Conservation (phyloP, 1,140 invertebrate genomes). For the Drosophila sturtevanti region DNA sequence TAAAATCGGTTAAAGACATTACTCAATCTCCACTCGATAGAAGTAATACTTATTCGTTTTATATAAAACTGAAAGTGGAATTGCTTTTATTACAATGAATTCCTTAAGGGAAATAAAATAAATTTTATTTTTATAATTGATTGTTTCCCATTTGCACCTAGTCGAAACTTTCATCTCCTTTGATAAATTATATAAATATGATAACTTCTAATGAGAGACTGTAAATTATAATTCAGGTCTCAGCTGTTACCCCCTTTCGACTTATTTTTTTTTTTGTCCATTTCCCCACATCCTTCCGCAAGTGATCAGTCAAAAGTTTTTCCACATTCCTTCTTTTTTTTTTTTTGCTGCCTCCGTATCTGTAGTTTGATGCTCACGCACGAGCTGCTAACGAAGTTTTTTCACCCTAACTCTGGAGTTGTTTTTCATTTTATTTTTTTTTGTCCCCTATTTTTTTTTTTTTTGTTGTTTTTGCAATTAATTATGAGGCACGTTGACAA, state of each 20-base stretch:
- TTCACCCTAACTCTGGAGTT: conserved; percentile 13
- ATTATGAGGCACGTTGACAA: conserved; percentile 78
- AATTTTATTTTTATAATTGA: neutral
- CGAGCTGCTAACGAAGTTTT: conserved; percentile 45
- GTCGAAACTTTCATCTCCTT: conserved; percentile 16
- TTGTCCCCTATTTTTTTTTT: conserved; percentile 34
- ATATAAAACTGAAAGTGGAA: too few relatives aligned
- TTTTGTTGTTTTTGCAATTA: conserved; percentile 62
- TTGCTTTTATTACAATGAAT: too few relatives aligned
- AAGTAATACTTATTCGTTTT: too few relatives aligned
- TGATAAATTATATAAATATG: conserved; percentile 53
- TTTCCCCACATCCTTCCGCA: conserved; percentile 61
- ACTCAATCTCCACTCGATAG: too few relatives aligned
- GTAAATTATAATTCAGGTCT: conserved; percentile 57
- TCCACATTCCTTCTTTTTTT: conserved; percentile 26
- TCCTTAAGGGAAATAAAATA: neutral
- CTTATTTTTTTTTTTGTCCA: conserved; percentile 23
- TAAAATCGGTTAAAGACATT: too few relatives aligned
- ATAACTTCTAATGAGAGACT: conserved; percentile 54
- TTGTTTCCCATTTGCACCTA: neutral
- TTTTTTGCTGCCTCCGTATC: conserved; percentile 4
- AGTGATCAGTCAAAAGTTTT: conserved; percentile 71
- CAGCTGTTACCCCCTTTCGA: conserved; percentile 25
- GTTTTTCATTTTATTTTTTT: conserved; percentile 26
- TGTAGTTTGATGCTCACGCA: conserved; percentile 38